Evolutionary conservation across 2,113 vertebrate species (phyloP).

Genomic region (Daphoenositta chrysoptera): DNA sequence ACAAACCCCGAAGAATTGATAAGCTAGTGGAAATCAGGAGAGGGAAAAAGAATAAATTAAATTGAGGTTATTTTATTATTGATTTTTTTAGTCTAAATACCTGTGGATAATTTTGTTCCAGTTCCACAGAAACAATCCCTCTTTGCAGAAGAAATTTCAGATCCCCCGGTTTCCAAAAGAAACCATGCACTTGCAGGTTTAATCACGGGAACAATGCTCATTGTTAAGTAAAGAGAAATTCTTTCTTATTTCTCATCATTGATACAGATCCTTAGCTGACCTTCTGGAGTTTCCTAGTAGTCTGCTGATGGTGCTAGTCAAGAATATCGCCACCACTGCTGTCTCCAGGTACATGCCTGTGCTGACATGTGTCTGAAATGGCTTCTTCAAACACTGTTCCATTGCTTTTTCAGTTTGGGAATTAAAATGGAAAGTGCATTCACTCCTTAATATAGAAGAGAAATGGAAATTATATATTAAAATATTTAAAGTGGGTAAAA

Average conservation of each 20-base stretch:
- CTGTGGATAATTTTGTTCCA: not conserved
- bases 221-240: not conserved
- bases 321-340: not conserved
- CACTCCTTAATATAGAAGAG: not conserved
- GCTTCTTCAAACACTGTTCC: not conserved
- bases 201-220: not conserved
- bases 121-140: not conserved
- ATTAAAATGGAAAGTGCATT: not conserved
- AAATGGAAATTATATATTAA: not conserved
- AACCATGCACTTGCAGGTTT: not conserved
- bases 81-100: not conserved
- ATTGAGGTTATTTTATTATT: not conserved
- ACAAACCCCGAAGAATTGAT: not conserved
- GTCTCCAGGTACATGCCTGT: not conserved
- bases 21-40: not conserved
- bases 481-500: not conserved
- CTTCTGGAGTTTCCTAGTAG: not conserved
- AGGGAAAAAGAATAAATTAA: not conserved
- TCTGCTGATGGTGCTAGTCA: not conserved
- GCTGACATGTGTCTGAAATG: not conserved
- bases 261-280: not conserved
- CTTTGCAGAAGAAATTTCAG: not conserved
- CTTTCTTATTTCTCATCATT: not conserved
- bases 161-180: not conserved
- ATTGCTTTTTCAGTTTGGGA: not conserved